Evolutionary conservation across 2,797 vertebrate genomes (phyloP), one percentile per base, ranked within the genome.

Genomic region (Mastacembelus armatus): DNA sequence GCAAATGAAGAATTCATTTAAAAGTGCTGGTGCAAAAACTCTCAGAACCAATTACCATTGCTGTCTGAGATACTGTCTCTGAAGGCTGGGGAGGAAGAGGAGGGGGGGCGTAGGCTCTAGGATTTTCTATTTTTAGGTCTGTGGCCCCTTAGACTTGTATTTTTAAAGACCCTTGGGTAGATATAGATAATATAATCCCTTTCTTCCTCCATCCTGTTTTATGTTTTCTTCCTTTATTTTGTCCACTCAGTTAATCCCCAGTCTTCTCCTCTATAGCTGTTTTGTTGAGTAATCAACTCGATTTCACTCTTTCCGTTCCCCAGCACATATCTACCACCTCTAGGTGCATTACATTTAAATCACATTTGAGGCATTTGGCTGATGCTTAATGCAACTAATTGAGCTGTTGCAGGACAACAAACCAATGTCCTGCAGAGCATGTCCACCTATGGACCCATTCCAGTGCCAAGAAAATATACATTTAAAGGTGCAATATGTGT

Each of bases 1-100:
- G 47, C 66, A 83, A 86, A 88, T 90, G 76, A 89, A 81, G 82
- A 75, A 89, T 88, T 78, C 11, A 86, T 89, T 87, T 77, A 71
- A 82, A 85, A 80, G 67, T 74, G 70, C 63, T 54, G 39, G 65
- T 58, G 68, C 63, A 74, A 78, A 85, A 74, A 59, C 66, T 74
- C 68, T 81, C 77, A 59, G 47, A 89, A 71, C 80, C 86, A 89
- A 91, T 91, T 88, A 90, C 71, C 55, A 58, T 56, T 71, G 66
- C 74, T 81, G 80, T 85, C 84, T 83, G 58, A 75, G 81, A 66
- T 60, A 45, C 22, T 21, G 71, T 69, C 80, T 88, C 83, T 18
- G 36, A 65, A 68, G 81, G 52, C 8, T 27, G 12, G 16, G 29
- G 57, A 29, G 26, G 40, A 35, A 29, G 19, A 42, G 59, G 39